Evolutionary conservation across 2,113 vertebrate species (phyloP), one percentile per base, ranked within the genome.

Genomic region (Callipepla californica): DNA sequence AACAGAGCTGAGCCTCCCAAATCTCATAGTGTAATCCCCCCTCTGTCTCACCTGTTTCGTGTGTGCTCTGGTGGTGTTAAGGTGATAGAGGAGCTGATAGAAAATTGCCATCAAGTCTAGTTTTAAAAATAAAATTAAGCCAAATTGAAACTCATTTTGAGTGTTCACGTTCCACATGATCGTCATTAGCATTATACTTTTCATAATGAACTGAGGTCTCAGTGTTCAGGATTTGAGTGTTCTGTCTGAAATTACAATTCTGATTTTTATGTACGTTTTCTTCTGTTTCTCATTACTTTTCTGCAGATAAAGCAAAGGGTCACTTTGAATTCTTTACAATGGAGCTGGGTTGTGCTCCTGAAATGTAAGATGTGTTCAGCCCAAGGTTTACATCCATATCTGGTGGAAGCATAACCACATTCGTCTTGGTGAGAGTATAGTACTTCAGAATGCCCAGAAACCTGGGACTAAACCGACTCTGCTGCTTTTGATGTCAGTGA

Each of bases 401-500:
- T 63, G 12, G 25, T 50, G 47, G 76, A 76, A 91, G 50, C 17
- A n/a, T 10, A 78, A 75, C 47, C 22, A 8, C 66, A 75, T 81
- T 63, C 65, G n/a, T 70, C 51, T 61, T n/a, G 32, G 38, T 53
- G 50, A 80, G 76, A 59, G 19, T 44, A 18, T 8, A 65, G 65
- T 68, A 36, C 30, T 91, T 78, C 9, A 26, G 26, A 58, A 25
- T 58, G 42, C 34, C 26, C 42, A 34, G 18, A 59, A 61, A 38
- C 32, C 79, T 50, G 20, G 36, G 26, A 8, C 61, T 74, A 81
- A 70, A 65, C 8, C 28, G 91, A 53, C 65, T 85, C 45, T 63
- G 61, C 61, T 70, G 85, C 44, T n/a, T 70, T 87, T 87, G 77
- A 67, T 92, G 70, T 55, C 73, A 65, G 44, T 68, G 65, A 50